A percentile compares a stretch with the other conserved stretches of the same genome.
Evolutionary conservation across 2,888 invertebrate species (phyloP).

Genomic region (Noctuana brunneofusca): DNA sequence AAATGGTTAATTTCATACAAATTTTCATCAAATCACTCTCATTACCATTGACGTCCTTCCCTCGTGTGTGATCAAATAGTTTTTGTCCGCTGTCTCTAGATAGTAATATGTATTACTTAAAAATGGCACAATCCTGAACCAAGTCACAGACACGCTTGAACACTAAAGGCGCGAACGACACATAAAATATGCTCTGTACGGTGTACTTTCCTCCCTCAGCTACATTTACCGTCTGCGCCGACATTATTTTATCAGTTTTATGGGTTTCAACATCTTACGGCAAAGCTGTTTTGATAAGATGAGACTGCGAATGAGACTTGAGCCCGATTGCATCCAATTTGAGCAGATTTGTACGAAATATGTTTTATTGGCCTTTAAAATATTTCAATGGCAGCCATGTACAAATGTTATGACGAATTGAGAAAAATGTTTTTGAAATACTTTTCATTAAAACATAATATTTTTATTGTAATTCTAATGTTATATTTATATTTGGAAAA

Average conservation of each 20-base stretch:
- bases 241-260: slow-evolving; percentile 32
- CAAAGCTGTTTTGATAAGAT: slow-evolving; percentile 27
- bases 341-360: slow-evolving; percentile 4
- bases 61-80: neutral
- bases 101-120: neutral
- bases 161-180: slow-evolving; percentile 2
- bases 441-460: too few relatives aligned
- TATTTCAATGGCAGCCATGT: neutral
- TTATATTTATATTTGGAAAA: too few relatives aligned
- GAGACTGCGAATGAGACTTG: slow-evolving; percentile 16
- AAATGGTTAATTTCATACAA: too few relatives aligned
- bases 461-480: too few relatives aligned
- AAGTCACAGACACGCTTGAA: slow-evolving; percentile 3
- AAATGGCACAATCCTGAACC: neutral
- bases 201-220: slow-evolving; percentile 16
- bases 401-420: neutral
- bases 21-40: too few relatives aligned
- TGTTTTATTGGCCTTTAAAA: slow-evolving; percentile 4
- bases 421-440: too few relatives aligned
- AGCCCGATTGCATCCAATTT: slow-evolving; percentile 14
- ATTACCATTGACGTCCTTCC: too few relatives aligned
- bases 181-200: slow-evolving; percentile 24
- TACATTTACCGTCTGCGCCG: slow-evolving; percentile 21
- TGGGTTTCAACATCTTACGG: slow-evolving; percentile 28
- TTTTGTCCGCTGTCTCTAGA: neutral